Base-by-base conservation (phyloP, 1,140 invertebrate genomes). In the Plodia interpunctella region DNA sequence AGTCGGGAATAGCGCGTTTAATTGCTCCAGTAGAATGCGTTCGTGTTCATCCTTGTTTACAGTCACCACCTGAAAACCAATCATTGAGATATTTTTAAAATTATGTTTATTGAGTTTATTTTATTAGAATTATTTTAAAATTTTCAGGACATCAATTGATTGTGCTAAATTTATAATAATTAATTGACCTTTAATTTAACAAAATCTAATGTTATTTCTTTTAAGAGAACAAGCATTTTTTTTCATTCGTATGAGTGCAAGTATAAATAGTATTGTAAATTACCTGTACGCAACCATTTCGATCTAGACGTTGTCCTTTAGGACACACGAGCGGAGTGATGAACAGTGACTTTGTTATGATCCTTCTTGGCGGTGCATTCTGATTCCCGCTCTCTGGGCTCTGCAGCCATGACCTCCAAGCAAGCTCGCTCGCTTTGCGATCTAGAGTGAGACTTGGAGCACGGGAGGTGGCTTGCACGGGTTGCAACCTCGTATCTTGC, bases 271-370 rank as follows among this genome's bases (percentile, higher is more conserved):
- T 3, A 25, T 25, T 3, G 6, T 25, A 25, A 68, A 15, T 65
- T 71, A 87, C 86, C 78, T 86, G 74, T 59, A 87, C 76, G 57
- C 86, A 88, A 56, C 75, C 86, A 59, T 86, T 80, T 10, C 80
- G 59, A 67, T 87, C 84, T 5, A 86, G 74, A 5, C 86, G 68
- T 55, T 88, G 83, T 28, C 86, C 86, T 67, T 87, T 83, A 2
- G 83, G 79, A 59, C 84, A 88, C 20, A 79, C 74, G 10, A 86
- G 72, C 0, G 84, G 86, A 1, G 84, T 85, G 60, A 88, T 85
- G 60, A 88, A 88, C 9, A 88, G 71, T 4, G 86, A 88, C 44
- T 88, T 88, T 25, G 86, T 89, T 8, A 80, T 88, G 54, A 88
- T 87, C 49, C 86, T 70, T 61, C 86, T 70, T 0, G 81, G 81